Base-by-base conservation (phyloP, 2,888 invertebrate species). In the Eupithecia pulchellata region DNA sequence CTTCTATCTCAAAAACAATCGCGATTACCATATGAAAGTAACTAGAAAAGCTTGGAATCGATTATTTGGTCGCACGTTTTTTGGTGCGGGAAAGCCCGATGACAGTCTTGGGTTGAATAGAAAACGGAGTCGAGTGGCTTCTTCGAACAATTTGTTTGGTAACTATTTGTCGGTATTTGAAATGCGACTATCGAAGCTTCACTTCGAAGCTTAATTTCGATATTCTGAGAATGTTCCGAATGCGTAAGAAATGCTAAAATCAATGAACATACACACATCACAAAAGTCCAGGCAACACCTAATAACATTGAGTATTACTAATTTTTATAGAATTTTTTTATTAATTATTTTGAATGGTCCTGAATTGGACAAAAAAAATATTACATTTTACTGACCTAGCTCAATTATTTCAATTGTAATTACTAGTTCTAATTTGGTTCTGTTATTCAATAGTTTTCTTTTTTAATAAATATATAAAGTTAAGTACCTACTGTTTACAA, bases 1-100 rank as follows among this genome's bases (percentile, higher is more conserved):
- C 32, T 34, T 34, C 25, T 61, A 61, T 61, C 61, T 34, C 60
- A 32, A 32, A 25, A 34, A 60, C 20, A 60, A 60, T 36, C 61
- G 36, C 25, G 34, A 25, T 61, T 61, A 20, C 20, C 34, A 25
- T 61, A 61, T 60, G 29, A n/a, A 60, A 60, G 32, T 30, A n/a
- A 60, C 30, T 25, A 25, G 25, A 25, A 25, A 52, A 11, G 11
- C 4, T 25, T 52, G 20, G 25, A 25, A 52, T 52, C 13, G 20
- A 47, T 1, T 9, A 52, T 52, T 52, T 52, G 11, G 20, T 4
- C 20, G 32, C 17, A n/a, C 20, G 17, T 57, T 9, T 4, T 27
- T 4, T 55, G 55, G 14, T 57, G 29, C 20, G 11, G 47, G 9
- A 47, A 47, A 47, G 20, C 20, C 47, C 20, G 47, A 47, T 20